A percentile compares a stretch with the other conserved stretches of the same genome.
Evolutionary conservation across 2,113 vertebrate species (phyloP).

Genomic region (Gallinago undulata): DNA sequence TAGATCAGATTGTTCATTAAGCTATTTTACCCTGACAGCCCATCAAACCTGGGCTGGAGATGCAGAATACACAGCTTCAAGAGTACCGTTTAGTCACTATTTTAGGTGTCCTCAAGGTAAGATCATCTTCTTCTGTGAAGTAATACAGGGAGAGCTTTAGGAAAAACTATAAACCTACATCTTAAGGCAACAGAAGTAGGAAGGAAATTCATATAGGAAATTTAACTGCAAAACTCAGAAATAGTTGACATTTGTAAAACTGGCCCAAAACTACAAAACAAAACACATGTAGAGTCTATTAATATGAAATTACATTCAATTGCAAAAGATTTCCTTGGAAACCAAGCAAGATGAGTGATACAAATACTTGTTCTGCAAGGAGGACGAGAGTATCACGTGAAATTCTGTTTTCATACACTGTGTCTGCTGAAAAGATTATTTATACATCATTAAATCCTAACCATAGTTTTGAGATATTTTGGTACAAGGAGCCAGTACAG

Average conservation of each 20-base stretch:
- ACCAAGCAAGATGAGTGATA: constrained; percentile 27
- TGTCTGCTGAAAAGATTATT: constrained; percentile 46
- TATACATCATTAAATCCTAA: constrained; percentile 49
- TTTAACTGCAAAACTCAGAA: constrained; percentile 36
- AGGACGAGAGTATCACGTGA: constrained; percentile 36
- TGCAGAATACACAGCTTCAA: not conserved
- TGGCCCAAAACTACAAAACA: constrained; percentile 47
- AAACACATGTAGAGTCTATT: constrained; percentile 54
- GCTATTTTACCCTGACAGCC: not conserved
- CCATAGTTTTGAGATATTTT: constrained; percentile 28
- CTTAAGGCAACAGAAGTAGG: not conserved
- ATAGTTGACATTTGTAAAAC: constrained; percentile 56
- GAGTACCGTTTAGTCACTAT: not conserved
- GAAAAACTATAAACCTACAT: not conserved
- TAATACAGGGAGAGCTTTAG: not conserved
- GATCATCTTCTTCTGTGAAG: not conserved
- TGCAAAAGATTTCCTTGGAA: constrained; percentile 72
- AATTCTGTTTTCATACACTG: constrained; percentile 56
- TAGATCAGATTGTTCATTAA: not conserved
- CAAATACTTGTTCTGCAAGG: constrained; percentile 34
- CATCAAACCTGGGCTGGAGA: not conserved
- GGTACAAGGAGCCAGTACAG: not conserved
- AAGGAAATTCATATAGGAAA: not conserved
- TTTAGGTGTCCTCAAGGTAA: not conserved
- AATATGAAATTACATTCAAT: constrained; percentile 59